Evolutionary conservation across 2,888 invertebrate species (phyloP), one percentile per base, ranked within the genome.

Genomic region (Sericinus montela): DNA sequence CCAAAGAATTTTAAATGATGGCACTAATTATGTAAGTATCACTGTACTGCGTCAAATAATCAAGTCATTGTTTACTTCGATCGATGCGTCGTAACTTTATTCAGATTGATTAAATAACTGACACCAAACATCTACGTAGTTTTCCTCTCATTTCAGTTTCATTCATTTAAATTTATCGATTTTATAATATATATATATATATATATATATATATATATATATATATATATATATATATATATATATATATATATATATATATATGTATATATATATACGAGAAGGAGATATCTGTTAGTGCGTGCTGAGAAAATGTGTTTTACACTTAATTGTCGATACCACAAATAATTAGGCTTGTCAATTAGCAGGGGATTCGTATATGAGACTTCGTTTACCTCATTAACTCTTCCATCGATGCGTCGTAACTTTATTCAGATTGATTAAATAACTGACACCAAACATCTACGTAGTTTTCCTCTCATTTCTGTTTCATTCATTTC

Each of bases 91-190:
- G 35, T 38, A 41, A 23, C 11, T 36, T 19, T 39, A 50, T 50
- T 45, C 37, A 50, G 41, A 50, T 50, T 6, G n/a, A 13, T 41
- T 19, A 23, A 23, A 14, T 11, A 35, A 16, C 9, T 45, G 29
- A 7, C 11, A 41, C 14, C 29, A 29, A 30, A 42, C 41, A 23
- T 36, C 25, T 19, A 25, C 14, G 35, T 43, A 43, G 13, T 40
- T 45, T 50, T 50, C 50, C 50, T 19, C 30, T 45, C 50, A 28
- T 29, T 45, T 41, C 32, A 28, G 35, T 50, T 50, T 50, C 45
- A 50, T 50, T n/a, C 37, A 50, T 50, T 50, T 25, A 50, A 50
- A 50, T 50, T 45, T 50, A 50, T 50, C 40, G 40, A 40, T 23
- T 45, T 16, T 32, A 50, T 50, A 37, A 36, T 19, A 11, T 29